A percentile compares a stretch with the other conserved stretches of the same genome.
Conservation (phyloP, 2,113 vertebrate genomes). For the Camelus dromedarius region DNA sequence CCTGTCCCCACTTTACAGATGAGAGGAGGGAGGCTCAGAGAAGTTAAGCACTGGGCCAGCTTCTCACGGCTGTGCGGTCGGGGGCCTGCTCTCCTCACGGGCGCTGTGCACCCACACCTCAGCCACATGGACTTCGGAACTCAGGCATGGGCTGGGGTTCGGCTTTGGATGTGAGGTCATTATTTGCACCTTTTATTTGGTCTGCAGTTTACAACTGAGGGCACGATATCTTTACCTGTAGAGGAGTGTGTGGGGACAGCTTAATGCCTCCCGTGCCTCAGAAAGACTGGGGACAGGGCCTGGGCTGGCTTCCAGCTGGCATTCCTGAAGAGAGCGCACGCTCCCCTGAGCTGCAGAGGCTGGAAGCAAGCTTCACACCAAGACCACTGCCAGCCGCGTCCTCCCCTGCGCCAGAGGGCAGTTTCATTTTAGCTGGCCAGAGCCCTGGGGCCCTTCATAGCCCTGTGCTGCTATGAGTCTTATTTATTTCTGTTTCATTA, state of each 20-base stretch:
- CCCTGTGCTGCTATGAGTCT: neutral
- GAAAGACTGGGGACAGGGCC: neutral
- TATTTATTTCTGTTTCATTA: constrained; percentile 18
- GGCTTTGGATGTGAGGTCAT: constrained; percentile 54
- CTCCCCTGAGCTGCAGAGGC: neutral
- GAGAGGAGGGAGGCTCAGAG: neutral
- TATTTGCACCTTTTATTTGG: constrained; percentile 40
- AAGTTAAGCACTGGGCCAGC: neutral
- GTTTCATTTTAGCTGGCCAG: constrained; percentile 37
- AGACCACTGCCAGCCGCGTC: neutral
- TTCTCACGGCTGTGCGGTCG: neutral
- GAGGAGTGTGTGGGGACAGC: neutral
- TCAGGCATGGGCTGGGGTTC: neutral
- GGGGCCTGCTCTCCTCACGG: neutral
- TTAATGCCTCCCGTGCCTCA: neutral
- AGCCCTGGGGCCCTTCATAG: neutral
- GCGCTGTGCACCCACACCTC: neutral
- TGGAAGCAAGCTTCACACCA: neutral
- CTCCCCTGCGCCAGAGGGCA: neutral
- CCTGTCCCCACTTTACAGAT: neutral
- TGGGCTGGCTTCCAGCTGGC: neutral
- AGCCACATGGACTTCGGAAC: neutral
- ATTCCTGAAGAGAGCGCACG: neutral
- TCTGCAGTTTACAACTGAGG: neutral
- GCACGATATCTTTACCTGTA: neutral